Conservation (phyloP, 37 sponge, comb jelly and placozoan species). For the Hexactinellida sp. region DNA sequence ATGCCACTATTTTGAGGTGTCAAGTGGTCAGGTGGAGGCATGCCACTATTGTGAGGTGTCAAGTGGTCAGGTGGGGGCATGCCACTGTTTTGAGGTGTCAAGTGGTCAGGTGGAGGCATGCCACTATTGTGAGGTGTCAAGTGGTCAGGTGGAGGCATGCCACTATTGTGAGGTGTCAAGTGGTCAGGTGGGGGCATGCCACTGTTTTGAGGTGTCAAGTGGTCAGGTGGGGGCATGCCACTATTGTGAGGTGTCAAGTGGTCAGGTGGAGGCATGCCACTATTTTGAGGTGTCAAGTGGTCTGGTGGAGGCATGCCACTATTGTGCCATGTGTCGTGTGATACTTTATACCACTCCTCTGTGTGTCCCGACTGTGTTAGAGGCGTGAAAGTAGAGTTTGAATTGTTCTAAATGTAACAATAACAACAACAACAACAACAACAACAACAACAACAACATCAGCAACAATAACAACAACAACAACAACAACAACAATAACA, state of each 20-base stretch:
- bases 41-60: not conserved
- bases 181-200: not conserved
- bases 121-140: not conserved
- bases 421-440: not conserved
- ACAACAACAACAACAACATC: not conserved
- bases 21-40: not conserved
- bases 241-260: not conserved
- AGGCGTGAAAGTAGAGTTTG: slow-evolving; percentile 12
- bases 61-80: not conserved
- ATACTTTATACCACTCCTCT: not conserved
- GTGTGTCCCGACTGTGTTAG: not conserved
- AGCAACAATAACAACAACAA: not conserved
- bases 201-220: not conserved
- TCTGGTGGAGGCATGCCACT: not conserved
- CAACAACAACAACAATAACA: not conserved
- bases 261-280: not conserved
- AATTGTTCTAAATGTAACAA: not conserved
- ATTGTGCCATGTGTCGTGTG: not conserved
- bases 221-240: not conserved
- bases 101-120: not conserved
- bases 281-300: not conserved
- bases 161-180: not conserved
- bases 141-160: not conserved
- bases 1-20: not conserved
- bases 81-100: not conserved